phyloP scores from a whole-genome alignment of 1,140 invertebrate genomes.

The Oryctes rhinoceros region DNA sequence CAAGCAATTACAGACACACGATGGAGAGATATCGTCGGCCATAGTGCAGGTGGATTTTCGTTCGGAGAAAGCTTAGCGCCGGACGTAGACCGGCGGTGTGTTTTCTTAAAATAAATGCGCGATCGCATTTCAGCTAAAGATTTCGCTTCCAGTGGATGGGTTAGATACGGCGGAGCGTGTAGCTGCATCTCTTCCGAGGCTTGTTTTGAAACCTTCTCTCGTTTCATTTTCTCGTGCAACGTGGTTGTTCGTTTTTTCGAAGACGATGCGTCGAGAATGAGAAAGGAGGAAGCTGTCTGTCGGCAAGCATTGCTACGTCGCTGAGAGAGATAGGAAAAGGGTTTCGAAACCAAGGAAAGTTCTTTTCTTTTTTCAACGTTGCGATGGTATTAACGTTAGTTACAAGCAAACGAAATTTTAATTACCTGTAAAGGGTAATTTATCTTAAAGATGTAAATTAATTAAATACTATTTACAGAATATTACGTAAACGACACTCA shows the following conservation, averaged over 20 bases:
- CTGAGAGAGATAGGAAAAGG: no score
- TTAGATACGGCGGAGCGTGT: neutral
- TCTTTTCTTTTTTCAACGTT: no score
- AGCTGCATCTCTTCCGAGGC: neutral
- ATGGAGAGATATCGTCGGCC: neutral
- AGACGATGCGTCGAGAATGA: neutral
- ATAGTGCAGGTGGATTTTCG: neutral
- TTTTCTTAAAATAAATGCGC: conserved; percentile 19
- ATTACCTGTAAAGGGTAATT: no score
- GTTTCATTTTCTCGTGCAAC: neutral
- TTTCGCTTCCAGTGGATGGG: neutral
- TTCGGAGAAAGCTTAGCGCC: conserved; percentile 2
- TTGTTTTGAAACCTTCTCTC: conserved; percentile 1
- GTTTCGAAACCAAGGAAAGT: no score
- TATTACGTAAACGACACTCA: no score
- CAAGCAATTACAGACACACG: neutral
- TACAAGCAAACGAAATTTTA: no score
- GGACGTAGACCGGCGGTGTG: neutral
- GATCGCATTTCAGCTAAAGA: neutral
- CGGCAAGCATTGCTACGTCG: neutral
- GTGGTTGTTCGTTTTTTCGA: neutral
- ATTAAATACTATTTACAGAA: no score
- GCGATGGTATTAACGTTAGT: no score
- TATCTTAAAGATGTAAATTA: no score
- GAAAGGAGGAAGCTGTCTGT: neutral